Base-by-base conservation (phyloP, 2,797 vertebrate species). In the Phyllotis vaccarum region DNA sequence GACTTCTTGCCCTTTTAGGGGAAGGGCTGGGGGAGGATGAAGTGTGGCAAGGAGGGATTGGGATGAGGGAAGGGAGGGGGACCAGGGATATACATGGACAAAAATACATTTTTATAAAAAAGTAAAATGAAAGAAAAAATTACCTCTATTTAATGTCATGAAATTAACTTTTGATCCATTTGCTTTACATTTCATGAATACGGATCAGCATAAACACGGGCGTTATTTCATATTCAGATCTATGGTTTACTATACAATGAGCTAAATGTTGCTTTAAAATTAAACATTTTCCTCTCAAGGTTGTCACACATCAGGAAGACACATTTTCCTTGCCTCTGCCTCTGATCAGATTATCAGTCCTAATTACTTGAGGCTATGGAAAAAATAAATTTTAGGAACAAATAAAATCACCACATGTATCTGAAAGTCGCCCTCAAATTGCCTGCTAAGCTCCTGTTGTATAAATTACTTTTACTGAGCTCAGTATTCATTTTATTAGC, bases 401-500 rank as follows among this genome's bases (percentile, higher is more conserved):
- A 87, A 92, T 87, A 95, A 96, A 96, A 58, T 46, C 72, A 96
- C 81, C 56, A 90, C 2, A 1, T 75, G 22, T 96, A 91, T 93
- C 74, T 34, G 79, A 56, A 68, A 95, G 58, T 94, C 96, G 56
- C 89, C 91, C 86, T 91, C 31, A 81, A 72, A 93, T 96, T 27
- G 90, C 78, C 76, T 60, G 29, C 60, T 85, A 27, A 80, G 56
- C 46, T 80, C 52, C 70, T 82, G 31, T 86, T 95, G 76, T 56
- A 97, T 90, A 97, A 98, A 97, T 97, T 96, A 94, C 88, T 92
- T 98, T 97, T 94, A 97, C 90, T 92, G 95, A 96, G 93, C 93
- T 96, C 91, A 96, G 92, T 98, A 97, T 89, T 95, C 75, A 58
- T 98, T 98, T 98, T 98, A 98, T 96, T 97, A 96, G 70, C 96